Evolutionary conservation across 2,888 invertebrate genomes (phyloP).

Genomic region (Blera fallax): DNA sequence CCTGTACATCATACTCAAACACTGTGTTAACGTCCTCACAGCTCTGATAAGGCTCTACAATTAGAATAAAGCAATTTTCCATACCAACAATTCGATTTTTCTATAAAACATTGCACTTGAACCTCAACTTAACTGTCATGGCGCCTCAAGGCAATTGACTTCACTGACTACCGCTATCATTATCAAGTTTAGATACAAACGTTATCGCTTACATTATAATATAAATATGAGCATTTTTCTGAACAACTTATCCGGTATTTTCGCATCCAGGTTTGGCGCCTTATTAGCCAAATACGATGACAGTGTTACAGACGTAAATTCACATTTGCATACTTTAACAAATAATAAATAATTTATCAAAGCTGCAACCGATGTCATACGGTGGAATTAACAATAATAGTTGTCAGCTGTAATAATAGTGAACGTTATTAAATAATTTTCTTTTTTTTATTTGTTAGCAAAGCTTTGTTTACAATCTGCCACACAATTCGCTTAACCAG

Average conservation of each 20-base stretch:
- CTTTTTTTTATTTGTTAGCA: slow-evolving; percentile 4
- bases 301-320: background rate
- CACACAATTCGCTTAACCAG: slow-evolving; percentile 7
- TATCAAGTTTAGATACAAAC: background rate
- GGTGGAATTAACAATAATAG: background rate
- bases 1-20: slow-evolving; percentile 8
- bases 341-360: background rate
- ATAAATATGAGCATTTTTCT: background rate
- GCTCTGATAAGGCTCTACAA: slow-evolving; percentile 35
- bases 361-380: background rate
- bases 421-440: slow-evolving; percentile 17
- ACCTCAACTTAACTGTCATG: slow-evolving; percentile 43
- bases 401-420: too few species aligned
- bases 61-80: slow-evolving; percentile 2
- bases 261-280: background rate
- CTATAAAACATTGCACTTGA: slow-evolving; percentile 36
- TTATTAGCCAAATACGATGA: slow-evolving; percentile 10
- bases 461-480: slow-evolving; percentile 33
- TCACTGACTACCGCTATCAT: slow-evolving; percentile 7
- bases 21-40: slow-evolving; percentile 1
- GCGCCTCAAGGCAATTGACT: slow-evolving; percentile 42
- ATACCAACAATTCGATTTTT: background rate
- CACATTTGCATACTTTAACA: slow-evolving; percentile 14
- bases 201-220: background rate
- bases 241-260: background rate